Evolutionary conservation across 2,113 vertebrate genomes (phyloP), one percentile per base, ranked within the genome.

Genomic region (Lycocorax pyrrhopterus): DNA sequence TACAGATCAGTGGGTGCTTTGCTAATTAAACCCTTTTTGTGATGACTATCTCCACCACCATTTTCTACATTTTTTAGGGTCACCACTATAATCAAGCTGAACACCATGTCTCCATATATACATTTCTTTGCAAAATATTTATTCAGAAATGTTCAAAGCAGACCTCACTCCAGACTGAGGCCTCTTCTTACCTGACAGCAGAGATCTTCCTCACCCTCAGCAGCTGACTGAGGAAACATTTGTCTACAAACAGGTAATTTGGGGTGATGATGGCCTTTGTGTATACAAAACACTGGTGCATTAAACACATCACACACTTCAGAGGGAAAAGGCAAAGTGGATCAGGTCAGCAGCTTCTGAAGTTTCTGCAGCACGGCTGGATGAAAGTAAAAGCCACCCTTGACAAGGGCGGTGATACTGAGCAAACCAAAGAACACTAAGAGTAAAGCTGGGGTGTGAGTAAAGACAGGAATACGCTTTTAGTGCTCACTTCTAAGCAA

Each of bases 371-470:
- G 9, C 7, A 19, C 2, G 37, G 53, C 32, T 19, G 59, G 93
- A 80, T 93, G 80, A 93, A 96, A 95, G 85, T 10, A 62, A 85
- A 78, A 96, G 53, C 37, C 90, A 77, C 64, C 17, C 33, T 13
- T 26, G 68, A 35, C 8, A 68, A 51, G 32, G 16, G n/a, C 17
- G 12, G 39, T 35, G 30, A 85, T 76, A 41, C n/a, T 15, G 35
- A 67, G 49, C 16, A 63, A 86, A 75, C n/a, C n/a, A 35, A 58
- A 68, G 29, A 76, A n/a, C 27, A 17, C 16, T 4, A 13, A 35
- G n/a, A 52, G 47, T 32, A 51, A 87, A 83, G 33, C 51, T 55
- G 43, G 19, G 35, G 30, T 43, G 27, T 1, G 5, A n/a, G 35
- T 46, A 60, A 84, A 90, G 27, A 5, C 59, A 89, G 46, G 19